Percentiles rank a stretch among this genome's conserved stretches.
Conservation (phyloP, 2,797 vertebrate genomes). For the Lacerta agilis region DNA sequence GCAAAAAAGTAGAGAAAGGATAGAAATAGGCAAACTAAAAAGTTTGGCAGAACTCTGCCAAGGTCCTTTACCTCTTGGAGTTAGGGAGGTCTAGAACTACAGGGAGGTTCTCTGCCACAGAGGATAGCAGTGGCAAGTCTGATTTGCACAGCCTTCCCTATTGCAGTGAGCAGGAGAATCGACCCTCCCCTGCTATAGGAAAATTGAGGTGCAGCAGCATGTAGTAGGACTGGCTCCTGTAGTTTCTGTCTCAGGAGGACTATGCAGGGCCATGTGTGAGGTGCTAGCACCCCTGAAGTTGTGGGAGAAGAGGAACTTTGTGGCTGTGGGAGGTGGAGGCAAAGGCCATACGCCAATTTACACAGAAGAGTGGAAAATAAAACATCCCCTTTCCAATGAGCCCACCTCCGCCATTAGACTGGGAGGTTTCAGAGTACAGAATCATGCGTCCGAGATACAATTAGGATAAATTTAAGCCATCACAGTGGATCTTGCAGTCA, state of each 20-base stretch:
- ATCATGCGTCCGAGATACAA: neutral
- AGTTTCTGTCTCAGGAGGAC: neutral
- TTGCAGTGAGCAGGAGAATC: too few relatives aligned
- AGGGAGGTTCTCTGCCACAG: too few relatives aligned
- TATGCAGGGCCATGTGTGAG: neutral
- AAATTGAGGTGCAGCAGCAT: neutral
- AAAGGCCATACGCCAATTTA: neutral
- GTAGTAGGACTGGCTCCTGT: neutral
- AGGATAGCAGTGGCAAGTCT: too few relatives aligned
- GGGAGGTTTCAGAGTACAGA: neutral
- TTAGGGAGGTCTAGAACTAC: too few relatives aligned
- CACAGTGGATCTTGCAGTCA: neutral
- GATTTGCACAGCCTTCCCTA: too few relatives aligned
- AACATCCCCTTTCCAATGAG: neutral
- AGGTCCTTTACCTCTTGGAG: too few relatives aligned
- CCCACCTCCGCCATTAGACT: neutral
- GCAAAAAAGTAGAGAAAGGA: too few relatives aligned
- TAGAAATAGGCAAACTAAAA: too few relatives aligned
- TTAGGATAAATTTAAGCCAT: neutral
- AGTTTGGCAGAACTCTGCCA: too few relatives aligned
- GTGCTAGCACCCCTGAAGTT: neutral
- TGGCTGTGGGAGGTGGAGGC: neutral
- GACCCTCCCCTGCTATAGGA: too few relatives aligned
- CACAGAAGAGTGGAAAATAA: neutral
- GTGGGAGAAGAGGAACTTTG: neutral